Conservation (phyloP, 2,888 invertebrate species). For the Cecidostiba fungosa region DNA sequence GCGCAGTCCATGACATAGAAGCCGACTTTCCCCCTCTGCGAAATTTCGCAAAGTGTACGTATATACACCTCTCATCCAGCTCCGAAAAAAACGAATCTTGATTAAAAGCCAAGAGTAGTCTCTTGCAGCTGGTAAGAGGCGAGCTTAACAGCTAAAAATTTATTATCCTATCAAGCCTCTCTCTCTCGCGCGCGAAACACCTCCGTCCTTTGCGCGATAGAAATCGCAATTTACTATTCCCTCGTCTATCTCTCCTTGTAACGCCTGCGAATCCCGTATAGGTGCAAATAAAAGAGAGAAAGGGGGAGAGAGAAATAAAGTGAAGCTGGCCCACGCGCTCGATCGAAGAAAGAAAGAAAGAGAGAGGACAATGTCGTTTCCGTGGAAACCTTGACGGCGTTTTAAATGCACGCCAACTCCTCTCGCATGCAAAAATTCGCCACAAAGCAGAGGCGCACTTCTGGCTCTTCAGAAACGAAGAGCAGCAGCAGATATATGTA, state of each 20-base stretch:
- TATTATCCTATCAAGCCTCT: slow-evolving; percentile 5
- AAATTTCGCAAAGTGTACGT: background rate
- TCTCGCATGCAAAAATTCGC: slow-evolving; percentile 71
- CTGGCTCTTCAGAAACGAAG: background rate
- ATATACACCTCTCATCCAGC: background rate
- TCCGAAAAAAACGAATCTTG: slow-evolving; percentile 1
- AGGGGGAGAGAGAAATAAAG: background rate
- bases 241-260: background rate
- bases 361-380: slow-evolving; percentile 65
- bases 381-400: slow-evolving; percentile 71
- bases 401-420: slow-evolving; percentile 72
- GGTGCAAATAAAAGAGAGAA: background rate
- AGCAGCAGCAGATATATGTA: slow-evolving; percentile 45
- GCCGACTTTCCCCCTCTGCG: background rate
- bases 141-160: background rate
- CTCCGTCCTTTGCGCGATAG: background rate
- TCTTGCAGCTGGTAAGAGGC: background rate
- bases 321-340: background rate
- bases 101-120: background rate
- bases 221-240: slow-evolving; percentile 20
- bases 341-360: slow-evolving; percentile 5
- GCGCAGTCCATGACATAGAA: slow-evolving; percentile 6
- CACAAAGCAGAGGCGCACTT: slow-evolving; percentile 65
- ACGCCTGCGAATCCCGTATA: background rate
- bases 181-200: background rate